Percentiles rank a stretch among this genome's conserved stretches.
phyloP scores from a whole-genome alignment of 2,113 vertebrate species.

The Damaliscus lunatus region DNA sequence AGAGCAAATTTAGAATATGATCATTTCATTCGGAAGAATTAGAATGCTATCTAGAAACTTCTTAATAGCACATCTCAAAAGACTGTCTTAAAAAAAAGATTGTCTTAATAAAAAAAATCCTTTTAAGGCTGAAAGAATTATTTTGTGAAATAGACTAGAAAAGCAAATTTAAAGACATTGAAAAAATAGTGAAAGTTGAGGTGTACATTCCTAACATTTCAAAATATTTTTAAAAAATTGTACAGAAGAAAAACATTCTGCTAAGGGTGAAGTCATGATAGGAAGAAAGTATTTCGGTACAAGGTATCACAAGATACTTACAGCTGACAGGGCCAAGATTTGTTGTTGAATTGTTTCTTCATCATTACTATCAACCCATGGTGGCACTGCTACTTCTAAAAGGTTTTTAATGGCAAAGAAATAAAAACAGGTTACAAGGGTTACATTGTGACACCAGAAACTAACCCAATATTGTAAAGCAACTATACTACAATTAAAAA shows the following conservation, averaged over 20 bases:
- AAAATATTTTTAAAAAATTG: background rate
- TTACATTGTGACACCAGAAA: background rate
- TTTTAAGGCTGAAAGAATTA: slow-evolving; percentile 32
- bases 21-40: background rate
- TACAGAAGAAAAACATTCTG: background rate
- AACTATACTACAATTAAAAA: background rate
- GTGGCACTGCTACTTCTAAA: slow-evolving; percentile 92
- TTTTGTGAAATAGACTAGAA: background rate
- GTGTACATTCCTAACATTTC: background rate
- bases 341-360: slow-evolving; percentile 98
- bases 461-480: background rate
- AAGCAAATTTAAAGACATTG: background rate
- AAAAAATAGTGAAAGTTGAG: background rate
- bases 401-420: slow-evolving; percentile 41
- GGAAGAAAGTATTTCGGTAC: background rate
- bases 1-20: background rate
- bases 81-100: background rate
- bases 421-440: background rate
- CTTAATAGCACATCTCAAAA: background rate
- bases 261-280: background rate
- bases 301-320: slow-evolving; percentile 79
- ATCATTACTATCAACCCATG: slow-evolving; percentile 97
- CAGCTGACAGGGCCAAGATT: slow-evolving; percentile 95
- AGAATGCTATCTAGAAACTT: slow-evolving; percentile 10
- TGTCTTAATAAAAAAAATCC: slow-evolving; percentile 10